Percentiles rank a stretch among this genome's conserved stretches.
phyloP scores from a whole-genome alignment of 1,140 invertebrate species.

The Bactericera cockerelli region DNA sequence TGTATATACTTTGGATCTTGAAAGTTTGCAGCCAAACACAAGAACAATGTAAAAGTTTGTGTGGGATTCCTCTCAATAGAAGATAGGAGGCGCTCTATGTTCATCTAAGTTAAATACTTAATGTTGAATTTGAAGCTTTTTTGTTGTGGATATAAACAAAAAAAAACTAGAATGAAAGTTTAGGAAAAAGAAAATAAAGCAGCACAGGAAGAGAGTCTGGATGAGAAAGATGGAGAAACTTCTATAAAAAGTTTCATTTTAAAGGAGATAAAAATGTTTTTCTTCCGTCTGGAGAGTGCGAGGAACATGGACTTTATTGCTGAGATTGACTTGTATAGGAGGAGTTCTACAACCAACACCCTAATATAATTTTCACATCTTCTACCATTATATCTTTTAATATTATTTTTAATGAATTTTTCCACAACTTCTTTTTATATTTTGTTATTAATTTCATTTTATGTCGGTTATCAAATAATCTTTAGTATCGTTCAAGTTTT shows the following conservation, averaged over 20 bases:
- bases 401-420: too few species aligned
- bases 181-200: background rate
- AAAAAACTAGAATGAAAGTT: background rate
- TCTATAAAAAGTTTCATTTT: conserved; percentile 4
- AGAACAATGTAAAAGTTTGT: too few species aligned
- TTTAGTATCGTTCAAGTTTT: too few species aligned
- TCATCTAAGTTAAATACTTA: conserved; percentile 1
- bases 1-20: too few species aligned
- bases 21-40: too few species aligned
- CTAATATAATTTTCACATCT: too few species aligned
- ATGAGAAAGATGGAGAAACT: background rate
- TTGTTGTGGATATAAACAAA: conserved; percentile 4
- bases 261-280: conserved; percentile 5
- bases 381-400: too few species aligned
- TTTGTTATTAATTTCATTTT: too few species aligned
- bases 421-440: too few species aligned
- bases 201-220: background rate
- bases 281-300: background rate
- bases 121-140: background rate
- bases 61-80: too few species aligned
- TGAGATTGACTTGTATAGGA: conserved; percentile 1
- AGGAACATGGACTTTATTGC: background rate
- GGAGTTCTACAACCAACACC: too few species aligned
- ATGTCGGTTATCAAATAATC: too few species aligned
- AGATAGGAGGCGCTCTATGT: background rate